These are phyloP conservation scores for Prunella fulvescens DNA, from an alignment of 2,113 vertebrate species.

Conservation along the genomic window DNA sequence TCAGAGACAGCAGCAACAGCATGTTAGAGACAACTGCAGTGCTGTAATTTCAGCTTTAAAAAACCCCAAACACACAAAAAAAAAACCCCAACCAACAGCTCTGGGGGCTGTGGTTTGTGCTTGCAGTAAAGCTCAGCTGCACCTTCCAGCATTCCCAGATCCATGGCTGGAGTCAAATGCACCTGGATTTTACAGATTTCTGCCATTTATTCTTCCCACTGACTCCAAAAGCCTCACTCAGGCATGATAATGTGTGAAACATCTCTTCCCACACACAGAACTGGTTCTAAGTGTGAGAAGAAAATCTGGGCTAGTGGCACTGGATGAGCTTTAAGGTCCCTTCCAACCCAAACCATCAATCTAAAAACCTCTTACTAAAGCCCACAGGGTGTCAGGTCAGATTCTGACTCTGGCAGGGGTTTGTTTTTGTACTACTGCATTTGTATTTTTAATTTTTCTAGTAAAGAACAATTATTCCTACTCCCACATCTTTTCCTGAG, in stretches of 20 bases:
- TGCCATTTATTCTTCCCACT: neutral
- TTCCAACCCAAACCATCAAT: neutral
- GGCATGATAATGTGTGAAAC: accelerated
- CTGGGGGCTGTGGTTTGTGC: no score
- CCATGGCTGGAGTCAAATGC: neutral
- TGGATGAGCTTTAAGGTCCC: neutral
- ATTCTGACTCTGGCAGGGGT: no score
- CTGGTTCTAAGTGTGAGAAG: accelerated
- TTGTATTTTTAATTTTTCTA: no score
- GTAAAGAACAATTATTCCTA: no score
- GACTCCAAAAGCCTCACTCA: neutral
- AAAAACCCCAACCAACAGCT: accelerated
- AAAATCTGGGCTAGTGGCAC: neutral
- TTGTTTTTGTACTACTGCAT: no score
- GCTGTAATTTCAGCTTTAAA: neutral
- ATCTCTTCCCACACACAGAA: accelerated
- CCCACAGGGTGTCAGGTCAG: no score
- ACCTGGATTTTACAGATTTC: neutral
- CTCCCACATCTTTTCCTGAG: no score
- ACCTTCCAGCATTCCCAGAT: neutral
- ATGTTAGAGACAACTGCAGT: neutral
- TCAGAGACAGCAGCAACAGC: neutral
- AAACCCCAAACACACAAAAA: no score
- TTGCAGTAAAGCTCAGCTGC: neutral
- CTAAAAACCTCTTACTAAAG: neutral